Evolutionary conservation across 35 echinoderm and acorn worm species (phyloP), one percentile per base, ranked within the genome.

Genomic region (Lytechinus variegatus): DNA sequence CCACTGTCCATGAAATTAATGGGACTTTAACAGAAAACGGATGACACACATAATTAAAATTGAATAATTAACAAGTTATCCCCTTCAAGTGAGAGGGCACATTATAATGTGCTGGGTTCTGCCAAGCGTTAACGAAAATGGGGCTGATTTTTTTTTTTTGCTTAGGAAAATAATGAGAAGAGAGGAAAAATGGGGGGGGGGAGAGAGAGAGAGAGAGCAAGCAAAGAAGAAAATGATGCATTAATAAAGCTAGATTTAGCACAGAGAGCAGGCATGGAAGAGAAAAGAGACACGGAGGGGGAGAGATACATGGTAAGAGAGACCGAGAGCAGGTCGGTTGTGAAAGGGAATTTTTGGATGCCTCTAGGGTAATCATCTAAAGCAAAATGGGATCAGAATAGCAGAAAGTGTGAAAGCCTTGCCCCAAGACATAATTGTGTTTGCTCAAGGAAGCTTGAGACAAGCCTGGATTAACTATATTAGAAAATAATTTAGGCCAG

Each of bases 331-430:
- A 3, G 53, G 53, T 12, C 21, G n/a, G 91, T 54, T 9, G 24
- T 24, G 28, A 21, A 28, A 54, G 89, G 54, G 89, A 54, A 91
- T 16, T 52, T 52, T 12, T 27, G 89, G 51, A 54, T 52, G 54
- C 44, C 44, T 14, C 44, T 6, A 91, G 89, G 54, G 54, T 54
- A 91, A 52, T 53, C 44, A 52, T 14, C 54, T 91, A 91, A 91
- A 91, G 54, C 89, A 91, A 44, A 91, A 91, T 52, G 89, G 89
- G 54, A 91, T 91, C 89, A 91, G 54, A 91, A 91, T 52, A 9
- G 44, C 54, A 91, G 54, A 91, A 91, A 52, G 44, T 53, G 44
- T 91, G 44, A 53, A 53, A 52, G 44, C 44, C 89, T 91, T 91
- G 44, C 44, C 89, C 54, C 44, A 16, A 9, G 44, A 53, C 44